phyloP scores from a whole-genome alignment of 2,888 invertebrate species.

The Papilio demoleus region DNA sequence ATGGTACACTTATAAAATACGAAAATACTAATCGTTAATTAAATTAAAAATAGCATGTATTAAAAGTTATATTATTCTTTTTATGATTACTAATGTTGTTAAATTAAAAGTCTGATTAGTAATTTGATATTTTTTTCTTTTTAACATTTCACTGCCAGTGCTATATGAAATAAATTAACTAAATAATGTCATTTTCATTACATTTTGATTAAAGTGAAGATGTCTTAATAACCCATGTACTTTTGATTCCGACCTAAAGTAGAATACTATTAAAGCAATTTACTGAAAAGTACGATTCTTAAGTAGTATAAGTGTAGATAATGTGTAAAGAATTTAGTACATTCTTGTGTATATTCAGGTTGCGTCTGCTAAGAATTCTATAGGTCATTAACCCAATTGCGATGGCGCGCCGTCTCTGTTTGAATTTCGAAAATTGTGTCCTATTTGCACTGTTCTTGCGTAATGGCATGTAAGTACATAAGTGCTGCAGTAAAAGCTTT shows the following conservation, averaged over 20 bases:
- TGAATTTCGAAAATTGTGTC: slow-evolving; percentile 36
- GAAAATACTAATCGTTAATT: background rate
- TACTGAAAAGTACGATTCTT: background rate
- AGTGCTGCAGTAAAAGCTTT: slow-evolving; percentile 38
- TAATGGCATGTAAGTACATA: slow-evolving; percentile 35
- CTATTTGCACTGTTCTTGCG: slow-evolving; percentile 38
- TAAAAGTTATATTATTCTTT: background rate
- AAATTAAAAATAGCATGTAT: background rate
- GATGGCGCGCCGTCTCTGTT: slow-evolving; percentile 51
- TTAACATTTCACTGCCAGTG: too few relatives aligned
- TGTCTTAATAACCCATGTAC: too few relatives aligned
- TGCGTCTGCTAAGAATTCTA: slow-evolving; percentile 56
- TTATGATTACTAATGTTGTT: background rate
- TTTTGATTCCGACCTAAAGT: too few relatives aligned
- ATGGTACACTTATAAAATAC: background rate
- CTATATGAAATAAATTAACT: too few relatives aligned
- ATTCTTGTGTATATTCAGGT: slow-evolving; percentile 55
- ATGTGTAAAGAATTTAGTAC: background rate
- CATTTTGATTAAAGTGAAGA: too few relatives aligned
- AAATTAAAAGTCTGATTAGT: background rate
- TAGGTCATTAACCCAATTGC: slow-evolving; percentile 76
- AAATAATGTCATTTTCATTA: too few relatives aligned
- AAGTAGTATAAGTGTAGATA: background rate
- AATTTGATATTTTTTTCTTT: too few relatives aligned
- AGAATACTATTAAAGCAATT: too few relatives aligned